Base-by-base conservation (phyloP, 2,113 vertebrate species). In the Scopus umbretta region DNA sequence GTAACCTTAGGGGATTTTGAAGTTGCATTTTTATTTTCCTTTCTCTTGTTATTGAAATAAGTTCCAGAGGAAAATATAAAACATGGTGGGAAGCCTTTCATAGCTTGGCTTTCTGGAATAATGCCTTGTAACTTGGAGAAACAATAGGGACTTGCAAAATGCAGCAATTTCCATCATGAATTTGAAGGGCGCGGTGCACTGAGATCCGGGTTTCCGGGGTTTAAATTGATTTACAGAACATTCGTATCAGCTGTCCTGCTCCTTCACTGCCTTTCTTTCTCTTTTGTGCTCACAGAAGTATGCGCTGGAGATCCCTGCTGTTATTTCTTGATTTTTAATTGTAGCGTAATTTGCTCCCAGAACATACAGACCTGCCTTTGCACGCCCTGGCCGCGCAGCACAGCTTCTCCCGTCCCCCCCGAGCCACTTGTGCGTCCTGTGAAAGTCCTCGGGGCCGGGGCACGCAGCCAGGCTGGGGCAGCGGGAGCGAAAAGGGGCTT, bases 331-430 rank as follows among this genome's bases (percentile, higher is more conserved):
- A 13, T 47, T 32, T 63, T 80, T 62, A 53, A 59, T 53, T 30
- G 43, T 4, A 16, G 67, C 49, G 80, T 11, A 23, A 27, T 70
- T 76, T 58, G 50, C 45, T 42, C 52, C 56, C 40, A 9, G 45
- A 38, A 14, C 22, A 8, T 9, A 13, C 62, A 50, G 73, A 25
- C 43, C 42, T 73, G 78, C n/a, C 32, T 36, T 52, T n/a, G 23
- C 30, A 16, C 30, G 27, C 21, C 72, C 18, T 9, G 36, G 34
- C 32, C 9, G 0, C 0, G 2, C 72, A 38, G 59, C 42, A 1
- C 8, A 4, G 66, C 49, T 13, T 18, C 67, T 42, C 42, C 32
- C 1, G 0, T 32, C 43, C 61, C 47, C 47, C 18, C 55, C 1
- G 1, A 75, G 53, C 13, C 29, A 4, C 12, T 56, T 6, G 11